Base-by-base conservation (phyloP, 2,113 vertebrate species). In the Benitochromis conjunctus region DNA sequence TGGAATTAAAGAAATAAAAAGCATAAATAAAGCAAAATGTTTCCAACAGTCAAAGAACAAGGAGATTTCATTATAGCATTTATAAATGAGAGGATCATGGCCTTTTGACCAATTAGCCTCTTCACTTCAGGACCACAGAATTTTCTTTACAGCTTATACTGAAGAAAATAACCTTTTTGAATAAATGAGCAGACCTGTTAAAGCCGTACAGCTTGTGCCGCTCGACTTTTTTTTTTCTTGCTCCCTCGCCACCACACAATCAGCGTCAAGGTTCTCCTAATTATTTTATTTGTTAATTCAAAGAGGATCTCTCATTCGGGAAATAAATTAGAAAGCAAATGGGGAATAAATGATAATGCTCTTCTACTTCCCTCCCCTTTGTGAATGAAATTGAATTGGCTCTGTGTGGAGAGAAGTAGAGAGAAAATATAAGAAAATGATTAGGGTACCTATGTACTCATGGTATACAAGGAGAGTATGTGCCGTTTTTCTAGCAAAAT, bases 61-160 rank as follows among this genome's bases (percentile, higher is more conserved):
- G 41, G 34, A 85, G 79, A 79, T 64, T 26, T 26, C 13, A 46
- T n/a, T 1, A 24, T 64, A 76, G 16, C 11, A 1, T 85, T 60
- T 80, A n/a, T 82, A 90, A 85, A 85, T 87, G 18, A 78, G 54
- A 79, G 51, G 13, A 55, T 79, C 34, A 9, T 36, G 66, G 80
- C 43, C 69, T 85, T 89, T 90, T 87, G 86, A 80, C 86, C 31
- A 94, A 93, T 94, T 92, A 92, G 83, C 76, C 82, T 60, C 7
- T 53, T 89, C 43, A 51, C 29, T 84, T 74, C 19, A 34, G 9
- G 14, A 31, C 7, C 24, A 53, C 14, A 54, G 57, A 57, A 55
- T 76, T 86, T 86, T 62, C 57, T 54, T 81, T 54, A 74, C 58
- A 86, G 77, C 74, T 66, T 71, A 71, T 57, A 83, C 2, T 54